Base-by-base conservation (phyloP, 2,113 vertebrate species). In the Rhombomys opimus region DNA sequence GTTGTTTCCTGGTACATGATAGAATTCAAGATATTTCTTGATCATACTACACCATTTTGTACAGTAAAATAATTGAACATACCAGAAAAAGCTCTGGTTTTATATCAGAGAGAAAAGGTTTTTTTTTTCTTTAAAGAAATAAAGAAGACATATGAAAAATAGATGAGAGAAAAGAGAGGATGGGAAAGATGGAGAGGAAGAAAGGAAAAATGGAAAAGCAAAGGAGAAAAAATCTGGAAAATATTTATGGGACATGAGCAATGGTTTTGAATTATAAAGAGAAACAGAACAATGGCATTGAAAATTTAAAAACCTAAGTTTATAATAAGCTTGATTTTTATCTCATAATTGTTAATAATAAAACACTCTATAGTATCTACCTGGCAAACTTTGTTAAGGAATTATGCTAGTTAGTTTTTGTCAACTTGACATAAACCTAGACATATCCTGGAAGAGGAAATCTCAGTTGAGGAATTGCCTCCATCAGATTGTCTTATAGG, bases 231-330 rank as follows among this genome's bases (percentile, higher is more conserved):
- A 17, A 2, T 65, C 54, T 5, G 38, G 46, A 93, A 67, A 32
- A 10, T 57, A 27, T 91, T 97, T 92, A 91, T 25, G 89, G 46
- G 32, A 41, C 87, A 93, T 78, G 46, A 95, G 1, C 17, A 72
- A 63, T 30, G 77, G 41, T 91, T 97, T 95, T 87, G 68, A 84
- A 65, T 84, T 84, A 63, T 84, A 84, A 91, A 78, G 27, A 89
- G 46, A 32, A 20, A 72, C 82, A 84, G 38, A 95, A 1, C 41
- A 85, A 13, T 93, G n/a, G 68, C 78, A 91, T 87, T 91, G 50
- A 27, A 93, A 91, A 82, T 86, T 52, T 75, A 90, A 90, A 92
- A 87, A 61, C 22, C 38, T 20, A 5, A 57, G 14, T 94, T 95
- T 89, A 84, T 93, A 80, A 8, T 73, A 73, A 73, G 54, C 93